Conservation (phyloP, 2,113 vertebrate genomes). For the Guaruba guarouba region DNA sequence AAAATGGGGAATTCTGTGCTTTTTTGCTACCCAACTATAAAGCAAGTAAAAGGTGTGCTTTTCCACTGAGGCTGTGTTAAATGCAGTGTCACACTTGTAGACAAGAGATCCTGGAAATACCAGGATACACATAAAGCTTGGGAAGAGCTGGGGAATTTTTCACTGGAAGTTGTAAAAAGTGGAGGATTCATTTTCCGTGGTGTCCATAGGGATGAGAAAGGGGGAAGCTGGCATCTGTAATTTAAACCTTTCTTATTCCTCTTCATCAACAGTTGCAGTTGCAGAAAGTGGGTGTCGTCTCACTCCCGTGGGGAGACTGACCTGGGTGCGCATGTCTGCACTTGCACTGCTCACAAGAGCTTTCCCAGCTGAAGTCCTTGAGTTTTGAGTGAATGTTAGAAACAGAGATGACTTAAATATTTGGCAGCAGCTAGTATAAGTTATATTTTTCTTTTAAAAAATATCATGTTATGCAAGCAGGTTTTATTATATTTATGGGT, state of each 20-base stretch:
- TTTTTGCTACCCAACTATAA: background rate
- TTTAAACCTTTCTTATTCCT: background rate
- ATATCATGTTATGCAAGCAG: background rate
- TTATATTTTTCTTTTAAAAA: slow-evolving; percentile 34
- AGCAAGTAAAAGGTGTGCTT: background rate
- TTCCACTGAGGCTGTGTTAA: background rate
- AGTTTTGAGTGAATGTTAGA: background rate
- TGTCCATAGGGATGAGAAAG: background rate
- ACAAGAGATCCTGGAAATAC: background rate
- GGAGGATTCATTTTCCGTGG: background rate
- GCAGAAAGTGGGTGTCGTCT: background rate
- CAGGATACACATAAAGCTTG: rapidly evolving
- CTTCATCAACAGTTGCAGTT: background rate
- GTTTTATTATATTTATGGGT: slow-evolving; percentile 21
- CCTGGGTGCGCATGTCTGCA: rapidly evolving
- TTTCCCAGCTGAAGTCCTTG: slow-evolving; percentile 18
- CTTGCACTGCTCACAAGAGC: background rate
- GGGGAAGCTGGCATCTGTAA: background rate
- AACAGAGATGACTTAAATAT: slow-evolving; percentile 20
- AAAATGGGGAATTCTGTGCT: background rate
- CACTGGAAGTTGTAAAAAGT: background rate
- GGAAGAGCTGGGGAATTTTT: background rate
- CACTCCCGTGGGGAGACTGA: background rate
- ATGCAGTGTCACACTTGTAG: background rate
- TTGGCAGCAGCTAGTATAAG: slow-evolving; percentile 27